Percentiles rank a stretch among this genome's conserved stretches.
These are phyloP conservation scores for Mesaphorura yosii DNA, from an alignment of 1,140 invertebrate species.

Conservation along the genomic window DNA sequence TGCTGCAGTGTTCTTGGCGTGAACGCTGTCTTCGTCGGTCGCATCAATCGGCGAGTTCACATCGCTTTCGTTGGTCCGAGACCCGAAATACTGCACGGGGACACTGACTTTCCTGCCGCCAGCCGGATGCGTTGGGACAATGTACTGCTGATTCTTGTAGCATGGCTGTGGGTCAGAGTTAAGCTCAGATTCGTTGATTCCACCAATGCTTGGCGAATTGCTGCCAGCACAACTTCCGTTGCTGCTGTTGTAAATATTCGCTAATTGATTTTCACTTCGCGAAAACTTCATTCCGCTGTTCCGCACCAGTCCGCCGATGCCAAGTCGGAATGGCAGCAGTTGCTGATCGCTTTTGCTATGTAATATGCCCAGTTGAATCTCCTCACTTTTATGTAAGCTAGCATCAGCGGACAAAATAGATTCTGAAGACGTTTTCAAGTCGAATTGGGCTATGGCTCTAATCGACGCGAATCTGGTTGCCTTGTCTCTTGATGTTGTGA, in stretches of 20 bases:
- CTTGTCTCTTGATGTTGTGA: conserved; percentile 70
- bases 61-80: no score
- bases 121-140: neutral
- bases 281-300: conserved; percentile 11
- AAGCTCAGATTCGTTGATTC: no score
- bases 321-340: conserved; percentile 9
- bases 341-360: conserved; percentile 7
- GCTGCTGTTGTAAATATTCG: neutral
- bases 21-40: neutral
- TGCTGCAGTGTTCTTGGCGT: neutral
- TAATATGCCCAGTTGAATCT: neutral
- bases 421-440: conserved; percentile 13
- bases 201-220: neutral
- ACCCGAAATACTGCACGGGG: neutral
- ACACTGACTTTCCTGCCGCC: conserved; percentile 18
- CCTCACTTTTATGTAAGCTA: conserved; percentile 7
- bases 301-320: neutral
- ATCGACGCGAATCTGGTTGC: conserved; percentile 32
- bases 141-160: neutral
- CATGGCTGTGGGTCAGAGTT: no score
- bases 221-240: neutral
- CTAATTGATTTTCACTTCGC: conserved; percentile 18
- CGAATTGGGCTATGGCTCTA: conserved; percentile 2
- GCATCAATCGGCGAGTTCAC: no score
- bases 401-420: conserved; percentile 10